Evolutionary conservation across 2,888 invertebrate species (phyloP), one percentile per base, ranked within the genome.

Genomic region (Lissonota sp.): DNA sequence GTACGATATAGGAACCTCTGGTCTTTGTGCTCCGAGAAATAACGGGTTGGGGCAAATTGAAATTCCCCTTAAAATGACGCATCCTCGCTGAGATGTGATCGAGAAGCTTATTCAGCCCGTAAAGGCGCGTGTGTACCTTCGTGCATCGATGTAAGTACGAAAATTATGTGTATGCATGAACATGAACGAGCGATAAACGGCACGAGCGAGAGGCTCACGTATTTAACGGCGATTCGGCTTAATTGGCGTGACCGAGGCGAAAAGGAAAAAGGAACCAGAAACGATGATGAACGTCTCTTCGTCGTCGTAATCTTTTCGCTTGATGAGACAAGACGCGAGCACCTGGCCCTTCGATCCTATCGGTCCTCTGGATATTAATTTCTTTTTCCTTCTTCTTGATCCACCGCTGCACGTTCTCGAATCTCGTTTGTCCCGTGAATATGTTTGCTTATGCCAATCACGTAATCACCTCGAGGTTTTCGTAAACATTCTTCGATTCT

Each of bases 171-270:
- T 73, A 40, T 8, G 10, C 40, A 39, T 55, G 53, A n/a, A 64
- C 42, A 40, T n/a, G n/a, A 26, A 26, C 26, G 62, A 70, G 53
- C 75, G 64, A 82, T 79, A 84, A 87, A 85, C n/a, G 84, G 84
- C 83, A 63, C 70, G 53, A 26, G 26, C 26, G 26, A 26, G 26
- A 64, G 70, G 73, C 46, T 60, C 53, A 70, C 85, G 87, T 87
- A 82, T 87, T 89, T 88, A 89, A 89, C 84, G 86, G 87, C 87
- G 85, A 87, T 88, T 87, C 84, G 81, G 85, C 83, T 88, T 89
- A 89, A 89, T 89, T 88, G 87, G 85, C 88, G 87, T 88, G 87
- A 89, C 88, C 88, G 80, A 73, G 79, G 83, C 82, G 84, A 84
- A 85, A 84, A 80, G 73, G 76, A 81, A 87, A 87, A 84, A 86